Conservation (phyloP, 2,113 vertebrate species). For the Actenoides hombroni region DNA sequence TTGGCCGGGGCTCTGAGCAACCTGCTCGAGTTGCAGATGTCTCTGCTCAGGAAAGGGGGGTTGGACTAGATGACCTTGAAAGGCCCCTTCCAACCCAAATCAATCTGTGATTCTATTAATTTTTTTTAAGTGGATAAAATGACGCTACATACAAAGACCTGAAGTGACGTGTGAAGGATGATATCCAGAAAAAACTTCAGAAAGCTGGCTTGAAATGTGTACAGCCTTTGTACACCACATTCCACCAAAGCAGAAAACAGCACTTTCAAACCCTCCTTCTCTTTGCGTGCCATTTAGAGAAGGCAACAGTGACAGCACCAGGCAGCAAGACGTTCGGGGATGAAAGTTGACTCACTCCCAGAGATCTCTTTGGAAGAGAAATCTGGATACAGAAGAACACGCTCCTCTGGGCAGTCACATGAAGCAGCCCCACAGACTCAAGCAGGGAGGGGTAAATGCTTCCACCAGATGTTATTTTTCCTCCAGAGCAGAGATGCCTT, state of each 20-base stretch:
- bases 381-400: not conserved
- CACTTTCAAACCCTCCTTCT: not conserved
- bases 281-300: not conserved
- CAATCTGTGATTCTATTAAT: too few species aligned
- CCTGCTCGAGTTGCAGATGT: too few species aligned
- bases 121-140: not conserved
- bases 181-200: not conserved
- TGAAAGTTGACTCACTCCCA: not conserved
- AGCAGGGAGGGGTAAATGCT: rapidly evolving
- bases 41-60: too few species aligned
- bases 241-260: not conserved
- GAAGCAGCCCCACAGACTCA: not conserved
- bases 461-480: not conserved
- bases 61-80: too few species aligned
- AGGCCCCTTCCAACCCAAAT: too few species aligned
- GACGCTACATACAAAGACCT: not conserved
- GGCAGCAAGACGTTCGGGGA: not conserved
- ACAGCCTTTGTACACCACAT: not conserved
- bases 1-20: not conserved
- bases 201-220: not conserved
- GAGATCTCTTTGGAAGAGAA: not conserved
- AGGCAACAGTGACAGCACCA: not conserved
- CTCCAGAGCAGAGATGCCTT: not conserved
- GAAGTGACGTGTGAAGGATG: not conserved
- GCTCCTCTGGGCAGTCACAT: not conserved